Conservation (phyloP, 2,113 vertebrate species). For the Brienomyrus brachyistius region DNA sequence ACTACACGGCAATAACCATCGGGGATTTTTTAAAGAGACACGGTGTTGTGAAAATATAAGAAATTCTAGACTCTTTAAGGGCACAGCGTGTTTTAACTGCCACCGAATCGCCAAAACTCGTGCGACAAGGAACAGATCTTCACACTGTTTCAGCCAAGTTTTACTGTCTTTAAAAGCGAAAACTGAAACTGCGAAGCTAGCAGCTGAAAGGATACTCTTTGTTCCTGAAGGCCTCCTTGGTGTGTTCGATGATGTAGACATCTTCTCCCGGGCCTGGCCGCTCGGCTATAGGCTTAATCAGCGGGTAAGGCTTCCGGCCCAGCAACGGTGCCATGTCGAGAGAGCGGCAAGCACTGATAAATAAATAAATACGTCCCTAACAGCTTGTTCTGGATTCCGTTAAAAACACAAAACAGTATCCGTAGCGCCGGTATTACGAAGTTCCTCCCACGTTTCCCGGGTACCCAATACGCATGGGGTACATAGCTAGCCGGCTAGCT, state of each 20-base stretch:
- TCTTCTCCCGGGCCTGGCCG: slow-evolving; percentile 71
- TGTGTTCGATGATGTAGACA: slow-evolving; percentile 83
- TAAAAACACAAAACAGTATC: slow-evolving; percentile 25
- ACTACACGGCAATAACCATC: not conserved
- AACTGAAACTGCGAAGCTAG: not conserved
- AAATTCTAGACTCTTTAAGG: not conserved
- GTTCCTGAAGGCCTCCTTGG: slow-evolving; percentile 90
- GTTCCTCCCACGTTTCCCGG: slow-evolving; percentile 39
- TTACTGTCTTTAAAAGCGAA: not conserved
- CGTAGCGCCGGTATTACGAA: slow-evolving; percentile 21
- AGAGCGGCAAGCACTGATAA: slow-evolving; percentile 29
- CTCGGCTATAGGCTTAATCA: slow-evolving; percentile 77
- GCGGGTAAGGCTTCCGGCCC: slow-evolving; percentile 88
- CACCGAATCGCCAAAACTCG: not conserved
- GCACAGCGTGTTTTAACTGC: not conserved
- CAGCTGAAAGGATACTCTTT: slow-evolving; percentile 87
- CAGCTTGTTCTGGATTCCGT: not conserved
- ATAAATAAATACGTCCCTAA: not conserved
- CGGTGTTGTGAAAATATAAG: not conserved
- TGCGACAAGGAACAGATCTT: not conserved
- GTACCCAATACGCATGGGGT: slow-evolving; percentile 33
- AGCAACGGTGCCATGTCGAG: slow-evolving; percentile 83
- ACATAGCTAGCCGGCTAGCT: slow-evolving; percentile 36
- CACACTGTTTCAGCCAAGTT: not conserved
- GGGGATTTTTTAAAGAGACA: not conserved